A percentile compares a stretch with the other conserved stretches of the same genome.
phyloP scores from a whole-genome alignment of 2,113 vertebrate species.

The Heterochromis multidens region DNA sequence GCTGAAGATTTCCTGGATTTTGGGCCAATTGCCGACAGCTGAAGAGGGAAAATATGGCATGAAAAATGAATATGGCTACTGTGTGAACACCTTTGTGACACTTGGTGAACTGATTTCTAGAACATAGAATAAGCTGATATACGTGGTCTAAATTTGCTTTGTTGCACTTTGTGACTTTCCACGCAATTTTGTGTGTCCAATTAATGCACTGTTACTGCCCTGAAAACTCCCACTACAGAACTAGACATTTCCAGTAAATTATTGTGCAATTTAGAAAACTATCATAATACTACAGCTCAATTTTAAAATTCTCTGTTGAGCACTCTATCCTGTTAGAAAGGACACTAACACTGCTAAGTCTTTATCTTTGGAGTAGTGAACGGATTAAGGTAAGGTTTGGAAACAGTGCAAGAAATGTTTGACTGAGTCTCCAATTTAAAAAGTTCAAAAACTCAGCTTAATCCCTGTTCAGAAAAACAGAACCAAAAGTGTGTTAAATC shows the following conservation, averaged over 20 bases:
- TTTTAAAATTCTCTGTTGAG: neutral
- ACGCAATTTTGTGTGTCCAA: neutral
- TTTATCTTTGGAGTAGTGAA: neutral
- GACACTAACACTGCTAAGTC: neutral
- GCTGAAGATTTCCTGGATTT: neutral
- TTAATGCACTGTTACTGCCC: neutral
- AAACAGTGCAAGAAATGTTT: neutral
- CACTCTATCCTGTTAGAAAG: neutral
- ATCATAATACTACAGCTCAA: neutral
- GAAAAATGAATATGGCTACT: constrained; percentile 2
- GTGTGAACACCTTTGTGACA: constrained; percentile 27
- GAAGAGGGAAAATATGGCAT: neutral
- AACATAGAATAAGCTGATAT: constrained; percentile 13
- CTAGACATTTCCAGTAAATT: neutral
- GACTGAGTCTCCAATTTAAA: neutral
- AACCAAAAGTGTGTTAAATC: neutral
- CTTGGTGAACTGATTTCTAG: neutral
- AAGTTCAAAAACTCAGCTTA: neutral
- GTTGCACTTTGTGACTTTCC: neutral
- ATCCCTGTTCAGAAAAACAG: constrained; percentile 6
- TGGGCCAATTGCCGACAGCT: neutral
- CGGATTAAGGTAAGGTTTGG: neutral
- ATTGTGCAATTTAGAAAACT: neutral
- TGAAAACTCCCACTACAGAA: neutral
- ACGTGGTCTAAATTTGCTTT: neutral